Base-by-base conservation (phyloP, 2,888 invertebrate genomes). In the Nemapogon koenigi region DNA sequence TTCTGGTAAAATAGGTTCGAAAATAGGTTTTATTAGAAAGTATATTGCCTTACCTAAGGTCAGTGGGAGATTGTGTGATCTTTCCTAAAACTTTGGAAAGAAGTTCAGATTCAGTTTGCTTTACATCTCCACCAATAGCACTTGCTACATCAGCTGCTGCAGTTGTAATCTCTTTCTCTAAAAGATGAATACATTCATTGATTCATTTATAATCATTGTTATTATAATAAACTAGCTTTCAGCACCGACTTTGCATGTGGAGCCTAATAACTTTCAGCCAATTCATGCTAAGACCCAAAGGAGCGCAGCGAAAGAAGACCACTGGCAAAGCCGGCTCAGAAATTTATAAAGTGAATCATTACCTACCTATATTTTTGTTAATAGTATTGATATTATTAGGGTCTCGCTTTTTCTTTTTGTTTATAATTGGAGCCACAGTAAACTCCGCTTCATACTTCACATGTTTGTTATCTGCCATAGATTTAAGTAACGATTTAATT, bases 131-230 rank as follows among this genome's bases (percentile, higher is more conserved):
- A 35, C 86, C 86, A 1, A 91, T 56, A 25, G 80, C 70, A 44
- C 83, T 63, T 0, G 92, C 91, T n/a, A 91, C 90, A 42, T 84
- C 78, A 55, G 84, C 82, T 0, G 87, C 90, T 7, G 91, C 91
- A 49, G 71, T 70, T 15, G 75, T 71, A 30, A 88, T 56, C 10
- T 53, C 66, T 43, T 72, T 62, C 51, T 75, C 80, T 78, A 53
- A 2, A 63, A 60, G 14, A 33, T 17, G n/a, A 14, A 4, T 15
- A 28, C n/a, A n/a, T n/a, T n/a, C n/a, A n/a, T n/a, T n/a, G n/a
- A n/a, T n/a, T n/a, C n/a, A n/a, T n/a, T n/a, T n/a, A n/a, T n/a
- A n/a, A n/a, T n/a, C n/a, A n/a, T n/a, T n/a, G n/a, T n/a, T n/a
- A n/a, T n/a, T n/a, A n/a, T n/a, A n/a, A n/a, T n/a, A n/a, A n/a